phyloP scores from a whole-genome alignment of 1,140 invertebrate species.

The Drosophila ambigua region DNA sequence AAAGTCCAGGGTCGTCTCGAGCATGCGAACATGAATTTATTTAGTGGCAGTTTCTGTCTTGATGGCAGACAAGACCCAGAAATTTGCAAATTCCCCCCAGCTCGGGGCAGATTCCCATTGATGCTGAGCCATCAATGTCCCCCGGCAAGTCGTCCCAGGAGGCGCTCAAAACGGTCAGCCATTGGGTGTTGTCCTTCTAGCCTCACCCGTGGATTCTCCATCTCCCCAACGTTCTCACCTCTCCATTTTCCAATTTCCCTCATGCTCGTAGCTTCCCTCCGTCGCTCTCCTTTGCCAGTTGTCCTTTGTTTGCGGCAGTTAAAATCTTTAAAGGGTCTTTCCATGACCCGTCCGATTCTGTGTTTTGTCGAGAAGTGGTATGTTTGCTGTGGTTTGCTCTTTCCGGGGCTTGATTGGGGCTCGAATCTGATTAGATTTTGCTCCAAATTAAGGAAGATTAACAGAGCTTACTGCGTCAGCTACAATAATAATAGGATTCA shows the following conservation, averaged over 20 bases:
- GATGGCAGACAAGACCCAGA: constrained; percentile 25
- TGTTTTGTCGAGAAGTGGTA: constrained; percentile 41
- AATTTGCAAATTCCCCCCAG: constrained; percentile 60
- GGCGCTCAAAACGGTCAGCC: constrained; percentile 34
- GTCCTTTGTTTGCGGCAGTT: constrained; percentile 12
- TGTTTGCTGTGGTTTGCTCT: constrained; percentile 42
- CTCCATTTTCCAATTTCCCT: background rate
- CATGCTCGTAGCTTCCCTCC: no score
- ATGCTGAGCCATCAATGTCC: constrained; percentile 38
- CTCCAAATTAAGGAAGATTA: constrained; percentile 17
- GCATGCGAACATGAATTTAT: constrained; percentile 75
- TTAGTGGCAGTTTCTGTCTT: constrained; percentile 55
- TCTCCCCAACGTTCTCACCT: background rate
- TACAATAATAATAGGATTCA: no score
- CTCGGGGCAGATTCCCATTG: no score
- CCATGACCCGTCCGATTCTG: constrained; percentile 3
- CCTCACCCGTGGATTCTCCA: constrained; percentile 11
- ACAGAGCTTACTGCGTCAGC: no score
- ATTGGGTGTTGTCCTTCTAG: constrained; percentile 27
- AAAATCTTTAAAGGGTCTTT: constrained; percentile 20
- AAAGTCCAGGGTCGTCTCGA: constrained; percentile 36
- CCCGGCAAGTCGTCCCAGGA: constrained; percentile 13
- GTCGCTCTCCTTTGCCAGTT: constrained; percentile 11
- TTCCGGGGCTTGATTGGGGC: constrained; percentile 26
- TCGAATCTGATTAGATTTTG: constrained; percentile 41